Base-by-base conservation (phyloP, 2,113 vertebrate species). In the Eurystomus gularis region DNA sequence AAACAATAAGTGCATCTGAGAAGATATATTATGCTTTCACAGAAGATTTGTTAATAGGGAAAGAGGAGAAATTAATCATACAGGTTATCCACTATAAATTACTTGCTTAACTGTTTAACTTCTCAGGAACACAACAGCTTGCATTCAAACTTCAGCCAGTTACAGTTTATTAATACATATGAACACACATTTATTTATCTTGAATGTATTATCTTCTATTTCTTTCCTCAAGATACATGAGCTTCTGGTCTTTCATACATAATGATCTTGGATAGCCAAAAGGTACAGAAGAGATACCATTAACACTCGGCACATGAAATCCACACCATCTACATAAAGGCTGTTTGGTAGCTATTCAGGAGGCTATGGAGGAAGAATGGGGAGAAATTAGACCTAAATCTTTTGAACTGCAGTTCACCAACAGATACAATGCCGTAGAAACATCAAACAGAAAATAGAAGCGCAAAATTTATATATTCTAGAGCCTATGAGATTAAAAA, bases 361-460 rank as follows among this genome's bases (percentile, higher is more conserved):
- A 57, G 10, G 6, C 21, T 49, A 46, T 2, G 25, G 26, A 64
- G 37, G 3, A 6, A 57, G 15, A 65, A 8, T 11, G 4, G 10
- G 6, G 13, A 86, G 24, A 92, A 70, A 35, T 1, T 0, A 94
- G 65, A 75, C 25, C 13, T 23, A 62, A 64, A 26, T 15, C 29
- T 33, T 79, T 37, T 60, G 14, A 82, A 62, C 3, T 70, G 19
- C 9, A 6, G 25, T n/a, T 42, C 61, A 71, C 61, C 54, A n/a
- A 49, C 9, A 51, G 42, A 42, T 35, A 39, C 5, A 68, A 16
- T 29, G 10, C n/a, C 14, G 66, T 25, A 77, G 39, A 68, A 88
- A 73, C 0, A 0, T 7, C 25, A 61, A 37, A 15, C n/a, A 10
- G 2, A 75, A 55, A 61, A 55, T 0, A 72, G 9, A 82, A 88